phyloP scores from a whole-genome alignment of 1,140 invertebrate genomes.

The Mactra quadrangularis region DNA sequence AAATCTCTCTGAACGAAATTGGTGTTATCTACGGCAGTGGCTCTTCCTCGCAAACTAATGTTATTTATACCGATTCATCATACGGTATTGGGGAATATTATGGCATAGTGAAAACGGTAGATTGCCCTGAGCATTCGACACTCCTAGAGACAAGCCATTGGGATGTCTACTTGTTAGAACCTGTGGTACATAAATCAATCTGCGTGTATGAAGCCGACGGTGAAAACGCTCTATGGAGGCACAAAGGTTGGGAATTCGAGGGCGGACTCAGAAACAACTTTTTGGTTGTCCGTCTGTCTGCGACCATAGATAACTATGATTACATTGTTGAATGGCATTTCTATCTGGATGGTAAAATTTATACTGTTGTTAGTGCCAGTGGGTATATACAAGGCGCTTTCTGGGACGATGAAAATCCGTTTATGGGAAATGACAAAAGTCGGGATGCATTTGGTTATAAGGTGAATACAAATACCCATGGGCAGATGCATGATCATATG shows the following conservation, averaged over 20 bases:
- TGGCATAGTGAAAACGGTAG: conserved; percentile 26
- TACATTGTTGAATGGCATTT: conserved; percentile 69
- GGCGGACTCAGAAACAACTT: conserved; percentile 49
- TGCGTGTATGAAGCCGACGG: conserved; percentile 54
- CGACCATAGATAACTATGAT: conserved; percentile 66
- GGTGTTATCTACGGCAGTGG: conserved; percentile 50
- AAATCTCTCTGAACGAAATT: conserved; percentile 69
- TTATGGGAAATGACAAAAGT: conserved; percentile 42
- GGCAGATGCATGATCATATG: conserved; percentile 74
- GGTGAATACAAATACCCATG: conserved; percentile 61
- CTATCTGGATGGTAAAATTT: conserved; percentile 64
- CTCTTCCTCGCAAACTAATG: conserved; percentile 27
- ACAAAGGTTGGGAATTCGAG: conserved; percentile 35
- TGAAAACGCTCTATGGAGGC: conserved; percentile 48
- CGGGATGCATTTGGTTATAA: conserved; percentile 66
- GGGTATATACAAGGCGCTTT: conserved; percentile 69
- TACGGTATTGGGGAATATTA: conserved; percentile 57
- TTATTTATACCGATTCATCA: conserved; percentile 49
- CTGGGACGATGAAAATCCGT: conserved; percentile 60
- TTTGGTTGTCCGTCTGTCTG: conserved; percentile 34
- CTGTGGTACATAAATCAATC: conserved; percentile 41
- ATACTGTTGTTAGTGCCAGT: conserved; percentile 53
- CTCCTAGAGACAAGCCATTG: conserved; percentile 47
- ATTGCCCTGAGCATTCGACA: conserved; percentile 49
- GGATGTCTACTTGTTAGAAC: conserved; percentile 33